A percentile compares a stretch with the other conserved stretches of the same genome.
Conservation (phyloP, 30 jellyfish, hydroid and myxozoan genomes). For the Hydra vulgaris region DNA sequence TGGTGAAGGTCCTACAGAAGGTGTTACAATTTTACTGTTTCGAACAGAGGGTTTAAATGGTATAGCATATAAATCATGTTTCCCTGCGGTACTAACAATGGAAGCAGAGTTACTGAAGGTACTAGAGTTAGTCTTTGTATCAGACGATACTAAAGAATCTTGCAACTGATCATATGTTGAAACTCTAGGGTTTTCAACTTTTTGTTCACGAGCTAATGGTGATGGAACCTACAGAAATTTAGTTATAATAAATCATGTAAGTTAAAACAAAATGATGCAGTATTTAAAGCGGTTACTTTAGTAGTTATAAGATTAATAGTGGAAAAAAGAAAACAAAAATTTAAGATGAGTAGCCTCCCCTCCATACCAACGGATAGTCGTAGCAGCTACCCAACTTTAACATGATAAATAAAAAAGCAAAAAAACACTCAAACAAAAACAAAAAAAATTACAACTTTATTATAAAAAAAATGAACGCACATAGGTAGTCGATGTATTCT, state of each 20-base stretch:
- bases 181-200: background rate
- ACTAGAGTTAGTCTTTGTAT: background rate
- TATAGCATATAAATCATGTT: constrained; percentile 2
- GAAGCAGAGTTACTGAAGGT: constrained; percentile 25
- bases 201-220: constrained; percentile 10
- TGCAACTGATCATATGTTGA: background rate
- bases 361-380: too few species aligned
- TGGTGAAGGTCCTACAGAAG: background rate
- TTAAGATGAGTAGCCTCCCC: too few species aligned
- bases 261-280: background rate
- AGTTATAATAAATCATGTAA: too few species aligned
- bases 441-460: too few species aligned
- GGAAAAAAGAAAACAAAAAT: too few species aligned
- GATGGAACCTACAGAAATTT: constrained; percentile 11
- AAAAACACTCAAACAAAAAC: too few species aligned
- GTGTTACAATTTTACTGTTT: background rate
- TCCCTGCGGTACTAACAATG: too few species aligned
- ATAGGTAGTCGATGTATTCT: background rate
- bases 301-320: too few species aligned
- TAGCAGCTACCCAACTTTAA: too few species aligned
- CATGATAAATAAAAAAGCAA: too few species aligned
- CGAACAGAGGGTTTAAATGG: background rate
- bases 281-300: too few species aligned
- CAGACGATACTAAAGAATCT: background rate
- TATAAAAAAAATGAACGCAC: background rate